Conservation (phyloP, 1,140 invertebrate genomes). For the Drosophila nigrodunni region DNA sequence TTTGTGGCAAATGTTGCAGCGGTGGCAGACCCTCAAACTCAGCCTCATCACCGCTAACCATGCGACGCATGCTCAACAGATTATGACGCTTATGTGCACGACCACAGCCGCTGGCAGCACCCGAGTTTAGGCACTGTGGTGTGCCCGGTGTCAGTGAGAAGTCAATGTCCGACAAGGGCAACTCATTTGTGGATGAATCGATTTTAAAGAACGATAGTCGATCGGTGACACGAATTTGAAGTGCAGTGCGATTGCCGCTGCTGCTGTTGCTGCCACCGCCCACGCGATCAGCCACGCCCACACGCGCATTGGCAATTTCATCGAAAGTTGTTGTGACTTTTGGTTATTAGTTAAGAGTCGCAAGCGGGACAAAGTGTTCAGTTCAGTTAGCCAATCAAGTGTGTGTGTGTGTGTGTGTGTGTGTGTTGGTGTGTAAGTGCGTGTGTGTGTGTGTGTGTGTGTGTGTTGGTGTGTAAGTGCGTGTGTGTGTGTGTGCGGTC, state of each 20-base stretch:
- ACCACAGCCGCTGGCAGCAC: background rate
- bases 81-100: conserved; percentile 57
- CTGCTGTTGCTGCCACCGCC: conserved; percentile 4
- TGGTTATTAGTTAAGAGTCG: conserved; percentile 7
- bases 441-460: conserved; percentile 38
- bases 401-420: conserved; percentile 23
- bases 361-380: conserved; percentile 11
- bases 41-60: conserved; percentile 70
- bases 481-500: conserved; percentile 38
- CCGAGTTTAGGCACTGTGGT: conserved; percentile 45
- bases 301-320: conserved; percentile 58
- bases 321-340: conserved; percentile 37
- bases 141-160: conserved; percentile 74
- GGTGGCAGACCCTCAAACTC: conserved; percentile 39
- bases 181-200: conserved; percentile 87
- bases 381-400: conserved; percentile 30
- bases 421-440: conserved; percentile 17
- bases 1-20: conserved; percentile 60
- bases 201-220: conserved; percentile 79
- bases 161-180: conserved; percentile 86
- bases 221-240: conserved; percentile 77
- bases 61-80: conserved; percentile 72
- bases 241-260: conserved; percentile 44
- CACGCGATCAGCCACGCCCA: conserved; percentile 26
- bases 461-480: conserved; percentile 17